Percentiles rank a stretch among this genome's conserved stretches.
phyloP scores from a whole-genome alignment of 2,113 vertebrate species.

The Alexandromys fortis region DNA sequence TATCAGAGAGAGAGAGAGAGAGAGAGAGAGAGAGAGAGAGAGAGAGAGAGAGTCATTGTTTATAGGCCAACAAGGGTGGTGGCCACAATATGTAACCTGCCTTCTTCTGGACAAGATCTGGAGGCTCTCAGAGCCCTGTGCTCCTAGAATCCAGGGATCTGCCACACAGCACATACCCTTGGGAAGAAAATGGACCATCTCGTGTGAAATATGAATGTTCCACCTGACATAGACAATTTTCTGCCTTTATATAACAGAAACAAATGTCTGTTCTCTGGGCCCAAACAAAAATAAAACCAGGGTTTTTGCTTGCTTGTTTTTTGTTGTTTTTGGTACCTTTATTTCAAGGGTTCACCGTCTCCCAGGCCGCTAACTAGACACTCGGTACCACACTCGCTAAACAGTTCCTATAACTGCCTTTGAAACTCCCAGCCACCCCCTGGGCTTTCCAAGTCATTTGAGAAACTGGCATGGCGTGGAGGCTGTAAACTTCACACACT shows the following conservation, averaged over 20 bases:
- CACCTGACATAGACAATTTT: neutral
- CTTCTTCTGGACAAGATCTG: neutral
- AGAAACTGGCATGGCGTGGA: constrained; percentile 64
- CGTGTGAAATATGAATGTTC: neutral
- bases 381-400: constrained; percentile 70
- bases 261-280: constrained; percentile 35
- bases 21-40: no score
- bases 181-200: neutral
- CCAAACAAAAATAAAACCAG: constrained; percentile 59
- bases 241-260: constrained; percentile 52
- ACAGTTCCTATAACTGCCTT: constrained; percentile 74
- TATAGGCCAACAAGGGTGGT: neutral
- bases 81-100: no score
- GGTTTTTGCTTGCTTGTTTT: neutral
- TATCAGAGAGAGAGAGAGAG: no score
- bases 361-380: constrained; percentile 63
- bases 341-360: constrained; percentile 74
- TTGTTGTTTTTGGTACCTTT: constrained; percentile 17
- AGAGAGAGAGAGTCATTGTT: neutral
- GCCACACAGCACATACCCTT: rapidly evolving
- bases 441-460: constrained; percentile 76
- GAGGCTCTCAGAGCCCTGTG: neutral
- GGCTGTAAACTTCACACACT: constrained; percentile 74
- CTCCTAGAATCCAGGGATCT: no score
- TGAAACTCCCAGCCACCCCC: constrained; percentile 79